Base-by-base conservation (phyloP, 2,113 vertebrate species). In the Fregetta grallaria region DNA sequence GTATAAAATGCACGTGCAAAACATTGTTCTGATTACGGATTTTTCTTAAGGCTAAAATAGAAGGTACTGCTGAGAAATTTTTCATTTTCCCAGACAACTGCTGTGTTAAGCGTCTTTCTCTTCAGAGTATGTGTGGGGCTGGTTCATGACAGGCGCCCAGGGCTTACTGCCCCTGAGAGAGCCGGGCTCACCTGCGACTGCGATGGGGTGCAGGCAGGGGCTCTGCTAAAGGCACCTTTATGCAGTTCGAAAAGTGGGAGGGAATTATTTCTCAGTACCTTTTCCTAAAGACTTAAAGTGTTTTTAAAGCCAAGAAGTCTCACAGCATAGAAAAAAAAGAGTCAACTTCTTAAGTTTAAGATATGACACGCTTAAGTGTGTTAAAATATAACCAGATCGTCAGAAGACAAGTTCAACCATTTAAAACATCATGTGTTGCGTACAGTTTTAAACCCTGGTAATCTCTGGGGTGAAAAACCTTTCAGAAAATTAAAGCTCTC, bases 111-210 rank as follows among this genome's bases (percentile, higher is more conserved):
- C 21, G 29, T 13, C 38, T 59, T 75, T 53, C 27, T 74, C 13
- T 59, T 42, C 17, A 8, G 12, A 6, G 9, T 2, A 1, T 1
- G 11, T 44, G 52, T 22, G 29, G 42, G 32, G 13, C 42, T 52
- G 38, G 30, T 27, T 56, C 13, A 0, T 67, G 68, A 13, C 4
- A 0, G 4, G 22, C 49, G 47, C n/a, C 10, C 0, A 1, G 62
- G 56, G 49, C 10, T 15, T 67, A 3, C 38, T 49, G 59, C 36
- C 10, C 7, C 0, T 2, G 18, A 7, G 15, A 20, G 27, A 34
- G 27, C 45, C 1, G 4, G 8, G 47, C 7, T 36, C 27, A 12
- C 30, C n/a, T 14, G 65, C 16, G 11, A 4, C 44, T 15, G 53
- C 0, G 2, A 9, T 0, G 7, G 45, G 58, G 14, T 10, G 22